These are phyloP conservation scores for Callopanchax toddi DNA, from an alignment of 2,113 vertebrate species.

Conservation along the genomic window DNA sequence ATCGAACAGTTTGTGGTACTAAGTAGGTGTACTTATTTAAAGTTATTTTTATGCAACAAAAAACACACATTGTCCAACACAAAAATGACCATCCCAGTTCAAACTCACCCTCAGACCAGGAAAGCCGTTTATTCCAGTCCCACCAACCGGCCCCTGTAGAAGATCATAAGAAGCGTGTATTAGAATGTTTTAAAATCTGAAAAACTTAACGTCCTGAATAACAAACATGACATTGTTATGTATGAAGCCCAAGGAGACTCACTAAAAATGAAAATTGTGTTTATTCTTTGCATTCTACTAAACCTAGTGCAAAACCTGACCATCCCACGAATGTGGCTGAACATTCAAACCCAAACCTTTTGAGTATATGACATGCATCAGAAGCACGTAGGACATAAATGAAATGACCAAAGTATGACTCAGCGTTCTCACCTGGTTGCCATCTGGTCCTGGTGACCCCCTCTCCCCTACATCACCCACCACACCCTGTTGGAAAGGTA, in stretches of 20 bases:
- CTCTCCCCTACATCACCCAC: conserved; percentile 89
- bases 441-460: conserved; percentile 91
- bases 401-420: background rate
- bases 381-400: background rate
- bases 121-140: conserved; percentile 89
- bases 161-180: conserved; percentile 64
- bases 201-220: background rate
- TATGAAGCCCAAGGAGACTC: no score
- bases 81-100: background rate
- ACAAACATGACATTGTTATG: background rate
- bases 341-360: background rate
- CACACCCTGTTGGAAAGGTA: conserved; percentile 80
- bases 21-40: no score
- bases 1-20: no score
- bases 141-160: conserved; percentile 89
- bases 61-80: background rate
- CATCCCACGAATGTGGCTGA: no score
- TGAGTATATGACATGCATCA: background rate
- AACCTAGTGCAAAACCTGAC: no score
- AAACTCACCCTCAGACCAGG: conserved; percentile 93
- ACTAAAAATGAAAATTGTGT: background rate
- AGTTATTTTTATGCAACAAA: background rate
- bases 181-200: no score
- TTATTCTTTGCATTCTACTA: no score
- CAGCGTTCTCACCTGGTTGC: conserved; percentile 85